Evolutionary conservation across 2,888 invertebrate species (phyloP), one percentile per base, ranked within the genome.

Genomic region (Halictus quadricinctus): DNA sequence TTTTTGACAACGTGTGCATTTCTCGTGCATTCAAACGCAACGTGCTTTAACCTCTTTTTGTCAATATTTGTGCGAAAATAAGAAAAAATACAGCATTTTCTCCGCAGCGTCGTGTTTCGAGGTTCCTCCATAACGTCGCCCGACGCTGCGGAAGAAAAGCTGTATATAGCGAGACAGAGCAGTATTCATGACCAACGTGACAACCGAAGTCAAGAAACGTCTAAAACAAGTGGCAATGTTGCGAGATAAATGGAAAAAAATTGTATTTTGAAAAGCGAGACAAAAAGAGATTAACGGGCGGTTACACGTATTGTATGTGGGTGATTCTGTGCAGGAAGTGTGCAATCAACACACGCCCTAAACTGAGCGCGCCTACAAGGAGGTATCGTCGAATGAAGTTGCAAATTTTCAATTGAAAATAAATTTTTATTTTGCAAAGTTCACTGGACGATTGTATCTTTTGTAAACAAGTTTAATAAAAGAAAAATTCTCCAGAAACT

Each of bases 1-100:
- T 83, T 80, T 84, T 85, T 85, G 80, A 76, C 48, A 50, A 79
- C 73, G 54, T 66, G 50, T 80, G 84, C 79, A 84, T 85, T 80
- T 85, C 74, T 74, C 15, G 18, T 85, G 85, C 84, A 85, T 84
- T 84, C 36, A 73, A 41, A 69, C 25, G 50, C 69, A 54, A 77
- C 73, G 85, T 79, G 80, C 70, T 77, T 84, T 85, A 80, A 80
- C 80, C 84, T 84, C 84, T 83, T 82, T 84, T 83, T 84, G 75
- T 58, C 58, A 36, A 60, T 21, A 69, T 54, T 76, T 82, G 48
- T 77, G 74, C n/a, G 21, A 15, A 48, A 58, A 60, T 29, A 15
- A 69, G 50, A 41, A n/a, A 29, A 18, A 29, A 64, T 64, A 15
- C 29, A 18, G 29, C 18, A 2, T 36, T 29, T 64, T 18, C 8